Evolutionary conservation across 2,113 vertebrate genomes (phyloP), one percentile per base, ranked within the genome.

Genomic region (Ramphastos sulfuratus): DNA sequence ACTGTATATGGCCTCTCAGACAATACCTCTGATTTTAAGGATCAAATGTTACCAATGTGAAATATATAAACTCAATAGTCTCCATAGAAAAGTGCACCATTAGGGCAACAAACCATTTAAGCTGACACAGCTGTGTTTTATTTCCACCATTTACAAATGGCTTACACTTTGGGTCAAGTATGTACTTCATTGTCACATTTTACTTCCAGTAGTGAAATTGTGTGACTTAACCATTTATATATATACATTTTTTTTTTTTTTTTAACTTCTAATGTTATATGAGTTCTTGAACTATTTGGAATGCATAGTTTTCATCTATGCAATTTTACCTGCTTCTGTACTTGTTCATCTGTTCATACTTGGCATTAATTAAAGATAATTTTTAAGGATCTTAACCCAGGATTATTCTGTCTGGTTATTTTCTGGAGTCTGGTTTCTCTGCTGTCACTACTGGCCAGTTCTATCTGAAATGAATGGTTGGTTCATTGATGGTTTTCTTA

Each of bases 261-360:
- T 93, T 95, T 87, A 92, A 96, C 95, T 73, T 93, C 89, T 93
- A 93, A 96, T 96, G 97, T 97, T 97, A 52, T 52, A 97, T 48
- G 94, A 97, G 94, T 98, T 95, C 97, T 97, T 97, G 97, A 98
- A 97, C 95, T 97, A 96, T 97, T 92, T 97, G 97, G 98, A 98
- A 98, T 96, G 98, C 98, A 98, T 98, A 99, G 98, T 98, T 98
- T 97, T 98, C 97, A 98, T 97, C 98, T 98, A 98, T 99, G 98
- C 98, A 98, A 97, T 98, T 98, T 98, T 98, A 97, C 84, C 97
- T 98, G 97, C 97, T 98, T 98, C 97, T 98, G 98, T 98, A 98
- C 98, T 98, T 95, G 98, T 97, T 97, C 97, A 98, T 98, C 98
- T 99, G 98, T 98, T 98, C 98, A 98, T 98, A 98, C 95, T 97